Conservation (phyloP, 1,140 invertebrate species). For the Hyphantria cunea region DNA sequence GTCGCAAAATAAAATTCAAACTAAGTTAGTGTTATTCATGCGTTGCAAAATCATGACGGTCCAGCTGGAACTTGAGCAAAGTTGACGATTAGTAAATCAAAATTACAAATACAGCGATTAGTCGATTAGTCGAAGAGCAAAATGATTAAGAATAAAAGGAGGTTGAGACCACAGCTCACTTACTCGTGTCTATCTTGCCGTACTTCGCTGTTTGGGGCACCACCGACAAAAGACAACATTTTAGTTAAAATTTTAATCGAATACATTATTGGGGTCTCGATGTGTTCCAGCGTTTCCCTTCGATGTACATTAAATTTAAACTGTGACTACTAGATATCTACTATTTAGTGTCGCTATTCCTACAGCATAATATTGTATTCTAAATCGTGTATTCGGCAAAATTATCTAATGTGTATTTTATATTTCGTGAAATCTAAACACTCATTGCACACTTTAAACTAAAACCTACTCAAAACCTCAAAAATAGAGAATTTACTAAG, state of each 20-base stretch:
- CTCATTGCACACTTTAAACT: background rate
- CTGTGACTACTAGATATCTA: conserved; percentile 26
- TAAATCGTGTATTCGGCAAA: conserved; percentile 11
- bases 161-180: conserved; percentile 84
- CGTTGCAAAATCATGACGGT: conserved; percentile 49
- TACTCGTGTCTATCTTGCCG: conserved; percentile 81
- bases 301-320: conserved; percentile 10
- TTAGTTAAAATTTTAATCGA: conserved; percentile 59
- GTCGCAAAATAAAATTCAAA: conserved; percentile 49
- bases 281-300: conserved; percentile 43
- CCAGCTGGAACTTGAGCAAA: conserved; percentile 58
- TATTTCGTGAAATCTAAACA: background rate
- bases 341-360: conserved; percentile 21
- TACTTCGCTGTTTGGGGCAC: conserved; percentile 81
- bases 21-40: conserved; percentile 61
- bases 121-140: conserved; percentile 72
- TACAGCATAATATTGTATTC: conserved; percentile 8
- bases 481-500: no score
- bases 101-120: conserved; percentile 67
- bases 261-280: conserved; percentile 12
- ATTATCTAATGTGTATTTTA: conserved; percentile 11
- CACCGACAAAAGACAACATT: conserved; percentile 83
- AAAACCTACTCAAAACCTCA: background rate
- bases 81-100: conserved; percentile 64
- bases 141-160: conserved; percentile 71